Evolutionary conservation across 2,888 invertebrate genomes (phyloP).

Genomic region (Poecilobothrus nobilitatus): DNA sequence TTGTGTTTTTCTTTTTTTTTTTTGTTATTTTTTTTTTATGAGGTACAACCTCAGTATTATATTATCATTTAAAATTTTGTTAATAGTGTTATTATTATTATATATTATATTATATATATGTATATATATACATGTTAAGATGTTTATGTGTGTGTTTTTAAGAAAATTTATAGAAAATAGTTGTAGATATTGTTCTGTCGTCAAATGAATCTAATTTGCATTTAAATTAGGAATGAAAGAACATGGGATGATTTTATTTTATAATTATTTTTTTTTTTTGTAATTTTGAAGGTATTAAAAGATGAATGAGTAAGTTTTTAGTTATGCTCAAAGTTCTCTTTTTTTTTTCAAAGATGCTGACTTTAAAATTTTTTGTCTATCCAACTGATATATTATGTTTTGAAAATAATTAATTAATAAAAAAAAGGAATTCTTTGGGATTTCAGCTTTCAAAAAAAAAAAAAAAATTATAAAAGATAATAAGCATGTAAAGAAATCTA

Average conservation of each 20-base stretch:
- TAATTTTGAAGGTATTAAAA: background rate
- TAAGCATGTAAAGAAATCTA: no score
- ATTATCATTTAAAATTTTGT: background rate
- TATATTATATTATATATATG: background rate
- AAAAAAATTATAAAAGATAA: no score
- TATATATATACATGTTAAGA: background rate
- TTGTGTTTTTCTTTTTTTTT: background rate
- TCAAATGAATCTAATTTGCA: conserved; percentile 9
- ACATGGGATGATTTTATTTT: background rate
- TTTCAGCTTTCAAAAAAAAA: no score
- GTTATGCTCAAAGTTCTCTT: no score
- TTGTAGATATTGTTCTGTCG: background rate
- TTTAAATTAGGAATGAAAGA: conserved; percentile 10
- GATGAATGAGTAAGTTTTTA: no score
- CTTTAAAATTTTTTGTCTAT: no score
- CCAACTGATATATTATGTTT: no score
- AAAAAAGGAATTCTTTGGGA: no score
- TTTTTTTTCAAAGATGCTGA: no score
- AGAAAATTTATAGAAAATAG: background rate
- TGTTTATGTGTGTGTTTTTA: no score
- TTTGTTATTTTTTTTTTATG: background rate
- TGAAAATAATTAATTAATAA: no score
- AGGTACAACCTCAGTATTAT: background rate
- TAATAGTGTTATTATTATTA: background rate
- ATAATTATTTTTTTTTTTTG: background rate